A percentile compares a stretch with the other conserved stretches of the same genome.
Evolutionary conservation across 2,113 vertebrate species (phyloP).

Genomic region (Varanus komodoensis): DNA sequence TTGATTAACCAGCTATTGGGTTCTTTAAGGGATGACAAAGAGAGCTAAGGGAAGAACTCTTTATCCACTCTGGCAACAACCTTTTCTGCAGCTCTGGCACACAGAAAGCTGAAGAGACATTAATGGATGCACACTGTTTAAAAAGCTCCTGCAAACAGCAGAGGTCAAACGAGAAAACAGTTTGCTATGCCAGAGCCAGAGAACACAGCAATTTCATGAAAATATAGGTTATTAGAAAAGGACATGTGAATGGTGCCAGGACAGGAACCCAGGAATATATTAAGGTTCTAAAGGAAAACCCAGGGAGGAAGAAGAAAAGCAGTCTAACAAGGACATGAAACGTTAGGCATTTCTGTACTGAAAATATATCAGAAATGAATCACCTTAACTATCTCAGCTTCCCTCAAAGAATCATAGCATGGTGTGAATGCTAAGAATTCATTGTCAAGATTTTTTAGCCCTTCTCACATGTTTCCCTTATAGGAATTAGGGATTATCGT

Average conservation of each 20-base stretch:
- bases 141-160: neutral
- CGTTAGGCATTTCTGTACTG: too few relatives aligned
- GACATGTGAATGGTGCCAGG: neutral
- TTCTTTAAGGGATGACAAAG: neutral
- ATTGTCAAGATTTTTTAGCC: neutral
- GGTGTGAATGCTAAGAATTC: neutral
- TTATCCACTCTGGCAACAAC: conserved; percentile 3
- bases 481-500: neutral
- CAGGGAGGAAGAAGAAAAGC: neutral
- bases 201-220: neutral
- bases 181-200: neutral
- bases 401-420: neutral
- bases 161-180: neutral
- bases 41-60: neutral
- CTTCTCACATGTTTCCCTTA: neutral
- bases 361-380: neutral
- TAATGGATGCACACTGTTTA: conserved; percentile 12
- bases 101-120: neutral
- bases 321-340: neutral
- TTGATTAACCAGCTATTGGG: neutral
- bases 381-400: neutral
- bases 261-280: neutral
- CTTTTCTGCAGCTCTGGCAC: neutral
- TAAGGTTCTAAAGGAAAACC: neutral
- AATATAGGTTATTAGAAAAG: neutral